Evolutionary conservation across 2,888 invertebrate genomes (phyloP).

Genomic region (Xestia sexstrigata): DNA sequence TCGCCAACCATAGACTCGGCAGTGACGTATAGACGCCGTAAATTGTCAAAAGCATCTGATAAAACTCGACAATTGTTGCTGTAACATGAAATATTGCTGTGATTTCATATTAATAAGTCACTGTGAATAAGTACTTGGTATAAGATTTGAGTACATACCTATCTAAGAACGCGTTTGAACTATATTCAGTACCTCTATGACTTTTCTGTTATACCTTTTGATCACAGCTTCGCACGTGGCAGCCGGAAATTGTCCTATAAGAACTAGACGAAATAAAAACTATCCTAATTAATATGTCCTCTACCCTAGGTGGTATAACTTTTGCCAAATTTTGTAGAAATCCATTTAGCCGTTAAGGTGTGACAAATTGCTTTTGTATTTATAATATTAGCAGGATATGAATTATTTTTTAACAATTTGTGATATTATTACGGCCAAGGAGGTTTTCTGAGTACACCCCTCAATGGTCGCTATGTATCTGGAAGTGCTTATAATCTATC

Average conservation of each 20-base stretch:
- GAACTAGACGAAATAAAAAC: not conserved
- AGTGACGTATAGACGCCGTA: slow-evolving; percentile 63
- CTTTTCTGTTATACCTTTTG: not conserved
- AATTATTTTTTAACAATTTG: not conserved
- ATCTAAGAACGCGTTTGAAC: not conserved
- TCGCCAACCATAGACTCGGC: slow-evolving; percentile 62
- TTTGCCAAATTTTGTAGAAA: not conserved
- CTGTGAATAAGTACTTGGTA: slow-evolving; percentile 1
- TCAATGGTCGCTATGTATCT: not conserved
- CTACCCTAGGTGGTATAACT: not conserved
- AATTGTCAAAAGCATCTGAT: slow-evolving; percentile 67
- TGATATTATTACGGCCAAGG: not conserved
- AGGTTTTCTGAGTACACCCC: not conserved
- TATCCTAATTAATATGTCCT: not conserved
- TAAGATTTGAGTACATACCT: not conserved
- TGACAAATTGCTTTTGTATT: not conserved
- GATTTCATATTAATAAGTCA: slow-evolving; percentile 28
- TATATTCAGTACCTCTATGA: not conserved
- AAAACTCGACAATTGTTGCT: slow-evolving; percentile 61
- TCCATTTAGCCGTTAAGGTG: not conserved
- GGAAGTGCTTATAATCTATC: not conserved
- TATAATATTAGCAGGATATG: not conserved
- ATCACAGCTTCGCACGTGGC: no score
- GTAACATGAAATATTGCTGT: slow-evolving; percentile 43
- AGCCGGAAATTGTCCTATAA: not conserved